Evolutionary conservation across 2,797 vertebrate genomes (phyloP), one percentile per base, ranked within the genome.

Genomic region (Valencia hispanica): DNA sequence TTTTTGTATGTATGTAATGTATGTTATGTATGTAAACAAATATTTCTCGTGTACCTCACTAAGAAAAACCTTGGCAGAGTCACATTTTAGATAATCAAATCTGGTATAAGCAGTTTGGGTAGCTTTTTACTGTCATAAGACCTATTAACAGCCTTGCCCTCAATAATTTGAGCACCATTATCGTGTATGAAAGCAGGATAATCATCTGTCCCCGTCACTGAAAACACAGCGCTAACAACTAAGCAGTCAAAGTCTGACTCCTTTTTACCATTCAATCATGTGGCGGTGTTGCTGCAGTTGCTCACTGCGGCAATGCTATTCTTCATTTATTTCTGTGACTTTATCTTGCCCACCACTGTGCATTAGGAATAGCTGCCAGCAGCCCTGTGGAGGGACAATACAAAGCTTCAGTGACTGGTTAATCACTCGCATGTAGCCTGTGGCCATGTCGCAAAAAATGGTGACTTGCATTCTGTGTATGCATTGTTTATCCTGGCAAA

Each of bases 141-240:
- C 75, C 81, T 43, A 55, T 74, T 80, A 86, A 88, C 78, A 84
- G 72, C 70, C 74, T 68, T 66, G 66, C 74, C 70, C 72, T 86
- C 43, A 74, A 83, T 87, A 73, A 88, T 90, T 78, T 84, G 50
- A 77, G 63, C 75, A 71, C 75, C 48, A 78, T 87, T 85, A 83
- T 68, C 65, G 68, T 50, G 75, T 90, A 71, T 85, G 65, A 65
- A 84, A 73, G 79, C 80, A 32, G 50, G 74, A 79, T 84, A 79
- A 88, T 90, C 70, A 84, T 88, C 77, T 55, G 81, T 88, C 80
- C 84, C 71, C 66, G 79, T 89, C 87, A 84, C 77, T 84, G 78
- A 80, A 79, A 85, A 81, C 72, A 84, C 81, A 75, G 63, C 74
- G 75, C 83, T 87, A 83, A 87, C 87, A 89, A 85, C 87, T 72